Evolutionary conservation across 2,113 vertebrate species (phyloP), one percentile per base, ranked within the genome.

Genomic region (Erinaceus europaeus): DNA sequence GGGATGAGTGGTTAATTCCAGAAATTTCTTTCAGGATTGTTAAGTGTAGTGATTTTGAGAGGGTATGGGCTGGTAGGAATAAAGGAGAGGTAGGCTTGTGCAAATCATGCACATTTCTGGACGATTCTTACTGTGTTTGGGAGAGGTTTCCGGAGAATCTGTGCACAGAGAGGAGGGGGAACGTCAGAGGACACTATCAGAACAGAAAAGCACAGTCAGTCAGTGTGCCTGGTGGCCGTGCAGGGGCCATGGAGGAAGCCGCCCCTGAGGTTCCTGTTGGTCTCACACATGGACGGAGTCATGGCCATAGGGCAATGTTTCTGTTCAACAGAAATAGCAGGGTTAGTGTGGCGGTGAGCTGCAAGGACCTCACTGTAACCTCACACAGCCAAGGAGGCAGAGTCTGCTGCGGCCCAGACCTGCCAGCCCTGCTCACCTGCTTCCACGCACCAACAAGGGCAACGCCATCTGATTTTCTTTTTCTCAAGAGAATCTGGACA

Each of bases 241-340:
- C 42, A 23, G 29, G 1, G 2, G 40, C 18, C 6, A 29, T 21
- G 21, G 2, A 81, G n/a, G 40, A 82, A 89, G 55, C 40, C 85
- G 48, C 27, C 71, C 29, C 78, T 77, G 76, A 73, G 64, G 38
- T 46, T 55, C 18, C 65, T 78, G 64, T 85, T 89, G 36, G 77
- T 74, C 81, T 78, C 77, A 53, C 84, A n/a, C 65, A 76, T 67
- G 78, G 65, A 57, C 52, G 34, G 62, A 87, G 64, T 65, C 74
- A 65, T 77, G 64, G 67, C 53, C 84, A 76, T 59, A 78, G 73
- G 64, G 77, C 86, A 92, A 27, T 78, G 74, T 74, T 86, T 89
- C 55, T 65, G 17, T 73, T 74, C 25, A 11, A 1, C 65, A 59
- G 44, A 81, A 64, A 55, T 36, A 32, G 23, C 34, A 55, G 53